Evolutionary conservation across 2,888 invertebrate species (phyloP).

Genomic region (Tipula vernalis): DNA sequence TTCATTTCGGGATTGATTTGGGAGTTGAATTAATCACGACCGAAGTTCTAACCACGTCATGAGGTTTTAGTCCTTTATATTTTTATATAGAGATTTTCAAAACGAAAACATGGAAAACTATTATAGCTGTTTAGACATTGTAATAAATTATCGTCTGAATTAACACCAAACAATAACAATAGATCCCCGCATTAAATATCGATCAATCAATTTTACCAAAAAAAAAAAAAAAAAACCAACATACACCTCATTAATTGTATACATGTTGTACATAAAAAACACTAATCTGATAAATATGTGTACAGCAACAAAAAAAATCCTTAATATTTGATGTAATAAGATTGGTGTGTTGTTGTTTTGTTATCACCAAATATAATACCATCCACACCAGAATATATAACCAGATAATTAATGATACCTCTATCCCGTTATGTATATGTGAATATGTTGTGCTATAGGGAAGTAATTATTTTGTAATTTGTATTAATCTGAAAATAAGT

Average conservation of each 20-base stretch:
- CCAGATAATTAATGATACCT: not conserved
- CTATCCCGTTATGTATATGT: not conserved
- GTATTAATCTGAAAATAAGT: not conserved
- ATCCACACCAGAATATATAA: not conserved
- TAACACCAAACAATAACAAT: not conserved
- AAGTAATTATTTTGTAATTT: not conserved
- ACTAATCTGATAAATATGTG: not conserved
- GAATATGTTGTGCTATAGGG: not conserved
- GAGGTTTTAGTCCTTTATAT: too few species aligned
- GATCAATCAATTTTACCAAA: not conserved
- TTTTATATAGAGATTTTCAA: too few species aligned
- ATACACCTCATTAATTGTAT: not conserved
- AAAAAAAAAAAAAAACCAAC: not conserved
- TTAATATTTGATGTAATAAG: not conserved
- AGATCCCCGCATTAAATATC: not conserved
- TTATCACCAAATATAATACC: not conserved
- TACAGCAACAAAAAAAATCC: not conserved
- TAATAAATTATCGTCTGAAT: not conserved
- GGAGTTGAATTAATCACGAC: too few species aligned
- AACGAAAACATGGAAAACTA: too few species aligned
- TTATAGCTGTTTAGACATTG: not conserved
- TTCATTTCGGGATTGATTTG: too few species aligned
- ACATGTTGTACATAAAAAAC: not conserved
- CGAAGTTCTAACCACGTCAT: too few species aligned
- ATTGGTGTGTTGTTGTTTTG: not conserved